Evolutionary conservation across 1,140 invertebrate genomes (phyloP).

Genomic region (Drosophila serrata): DNA sequence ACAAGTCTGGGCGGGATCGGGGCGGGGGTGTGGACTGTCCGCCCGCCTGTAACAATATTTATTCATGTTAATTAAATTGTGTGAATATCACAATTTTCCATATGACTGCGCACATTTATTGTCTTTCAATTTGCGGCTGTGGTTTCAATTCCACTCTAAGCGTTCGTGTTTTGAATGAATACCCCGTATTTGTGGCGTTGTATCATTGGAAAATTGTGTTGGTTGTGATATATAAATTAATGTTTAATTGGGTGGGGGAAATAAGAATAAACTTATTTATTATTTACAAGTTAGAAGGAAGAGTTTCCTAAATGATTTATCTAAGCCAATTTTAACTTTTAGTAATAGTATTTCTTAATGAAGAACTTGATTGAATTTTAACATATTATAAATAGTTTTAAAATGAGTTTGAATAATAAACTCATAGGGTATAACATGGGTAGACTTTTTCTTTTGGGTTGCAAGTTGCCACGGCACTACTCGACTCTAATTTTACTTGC

Average conservation of each 20-base stretch:
- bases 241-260: not conserved
- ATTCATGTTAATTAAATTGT: conserved; percentile 85
- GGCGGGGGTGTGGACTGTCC: not conserved
- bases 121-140: conserved; percentile 84
- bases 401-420: not conserved
- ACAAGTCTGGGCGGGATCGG: conserved; percentile 46
- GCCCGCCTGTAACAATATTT: conserved; percentile 81
- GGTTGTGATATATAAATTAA: not conserved
- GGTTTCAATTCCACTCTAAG: conserved; percentile 32
- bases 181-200: conserved; percentile 7
- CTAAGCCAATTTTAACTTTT: no score
- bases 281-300: no score
- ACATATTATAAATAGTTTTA: no score
- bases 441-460: not conserved
- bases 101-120: conserved; percentile 84
- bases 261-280: not conserved
- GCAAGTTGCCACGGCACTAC: conserved; percentile 33
- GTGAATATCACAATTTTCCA: conserved; percentile 85
- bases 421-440: conserved; percentile 6
- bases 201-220: not conserved
- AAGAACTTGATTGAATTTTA: not conserved
- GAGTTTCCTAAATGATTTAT: not conserved
- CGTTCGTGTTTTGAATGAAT: conserved; percentile 15
- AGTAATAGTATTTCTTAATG: not conserved
- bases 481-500: conserved; percentile 27